Conservation (phyloP, 2,113 vertebrate species). For the Gopherus flavomarginatus region DNA sequence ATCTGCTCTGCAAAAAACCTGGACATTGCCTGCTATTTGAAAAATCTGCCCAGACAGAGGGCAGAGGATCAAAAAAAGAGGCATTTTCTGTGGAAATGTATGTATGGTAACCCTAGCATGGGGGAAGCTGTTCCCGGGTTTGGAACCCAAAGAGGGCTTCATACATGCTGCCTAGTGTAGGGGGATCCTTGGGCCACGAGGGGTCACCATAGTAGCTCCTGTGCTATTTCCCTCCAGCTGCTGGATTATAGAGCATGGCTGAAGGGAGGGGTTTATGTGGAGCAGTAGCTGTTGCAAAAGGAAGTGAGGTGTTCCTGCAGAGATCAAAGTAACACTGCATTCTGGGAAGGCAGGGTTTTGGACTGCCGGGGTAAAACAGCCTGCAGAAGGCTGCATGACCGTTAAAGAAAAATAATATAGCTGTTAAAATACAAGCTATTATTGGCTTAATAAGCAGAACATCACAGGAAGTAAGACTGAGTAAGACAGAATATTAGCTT, state of each 20-base stretch:
- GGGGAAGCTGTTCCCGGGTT: background rate
- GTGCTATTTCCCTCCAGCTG: background rate
- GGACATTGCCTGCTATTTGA: too few relatives aligned
- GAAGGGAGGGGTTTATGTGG: background rate
- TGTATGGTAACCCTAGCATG: background rate
- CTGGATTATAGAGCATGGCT: background rate
- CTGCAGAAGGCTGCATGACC: background rate
- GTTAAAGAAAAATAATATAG: background rate
- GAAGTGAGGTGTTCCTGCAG: background rate
- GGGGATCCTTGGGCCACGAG: background rate
- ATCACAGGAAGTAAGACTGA: background rate
- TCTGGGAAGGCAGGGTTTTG: background rate
- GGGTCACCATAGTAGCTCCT: background rate
- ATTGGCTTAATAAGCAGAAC: background rate
- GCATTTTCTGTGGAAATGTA: background rate
- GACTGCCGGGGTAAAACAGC: background rate
- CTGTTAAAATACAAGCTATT: background rate
- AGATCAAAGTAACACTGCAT: background rate
- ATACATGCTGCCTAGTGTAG: background rate
- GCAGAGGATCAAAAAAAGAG: too few relatives aligned
- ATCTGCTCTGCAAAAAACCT: too few relatives aligned
- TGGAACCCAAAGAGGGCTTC: background rate
- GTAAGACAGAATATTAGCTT: background rate
- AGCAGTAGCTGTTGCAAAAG: background rate
- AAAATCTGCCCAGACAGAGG: too few relatives aligned